Percentiles rank a stretch among this genome's conserved stretches.
Conservation (phyloP, 2,797 vertebrate genomes). For the Nothura maculosa region DNA sequence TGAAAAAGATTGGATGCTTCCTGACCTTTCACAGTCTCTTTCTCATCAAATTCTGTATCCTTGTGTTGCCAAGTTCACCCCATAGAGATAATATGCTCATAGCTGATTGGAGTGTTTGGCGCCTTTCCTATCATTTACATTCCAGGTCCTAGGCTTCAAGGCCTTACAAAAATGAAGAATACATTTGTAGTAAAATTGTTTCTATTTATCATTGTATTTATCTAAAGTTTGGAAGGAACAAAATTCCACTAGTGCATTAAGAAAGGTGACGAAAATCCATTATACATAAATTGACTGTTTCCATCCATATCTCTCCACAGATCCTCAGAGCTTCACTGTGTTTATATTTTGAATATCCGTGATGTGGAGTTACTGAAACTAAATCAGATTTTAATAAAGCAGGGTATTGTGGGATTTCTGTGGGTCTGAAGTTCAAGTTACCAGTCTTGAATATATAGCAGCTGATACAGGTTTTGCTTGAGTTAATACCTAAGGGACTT, state of each 20-base stretch:
- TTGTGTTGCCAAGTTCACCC: background rate
- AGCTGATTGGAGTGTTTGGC: background rate
- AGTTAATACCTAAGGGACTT: background rate
- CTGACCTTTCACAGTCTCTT: background rate
- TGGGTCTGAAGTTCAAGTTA: background rate
- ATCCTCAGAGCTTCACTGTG: background rate
- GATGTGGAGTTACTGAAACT: background rate
- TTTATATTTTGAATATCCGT: background rate
- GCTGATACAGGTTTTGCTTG: background rate
- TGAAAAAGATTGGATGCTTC: background rate
- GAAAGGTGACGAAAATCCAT: background rate
- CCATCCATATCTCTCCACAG: background rate
- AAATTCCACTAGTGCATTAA: background rate
- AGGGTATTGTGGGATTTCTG: background rate
- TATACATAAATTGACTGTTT: background rate
- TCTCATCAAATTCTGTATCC: background rate
- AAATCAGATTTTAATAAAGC: conserved; percentile 44
- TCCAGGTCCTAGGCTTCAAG: background rate
- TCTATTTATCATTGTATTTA: background rate
- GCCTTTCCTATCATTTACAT: background rate
- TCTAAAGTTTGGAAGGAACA: background rate
- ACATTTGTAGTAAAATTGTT: background rate
- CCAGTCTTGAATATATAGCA: background rate
- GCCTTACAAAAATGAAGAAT: background rate
- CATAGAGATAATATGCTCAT: background rate